A percentile compares a stretch with the other conserved stretches of the same genome.
Conservation (phyloP, 2,797 vertebrate genomes). For the Hafferia zeledoni region DNA sequence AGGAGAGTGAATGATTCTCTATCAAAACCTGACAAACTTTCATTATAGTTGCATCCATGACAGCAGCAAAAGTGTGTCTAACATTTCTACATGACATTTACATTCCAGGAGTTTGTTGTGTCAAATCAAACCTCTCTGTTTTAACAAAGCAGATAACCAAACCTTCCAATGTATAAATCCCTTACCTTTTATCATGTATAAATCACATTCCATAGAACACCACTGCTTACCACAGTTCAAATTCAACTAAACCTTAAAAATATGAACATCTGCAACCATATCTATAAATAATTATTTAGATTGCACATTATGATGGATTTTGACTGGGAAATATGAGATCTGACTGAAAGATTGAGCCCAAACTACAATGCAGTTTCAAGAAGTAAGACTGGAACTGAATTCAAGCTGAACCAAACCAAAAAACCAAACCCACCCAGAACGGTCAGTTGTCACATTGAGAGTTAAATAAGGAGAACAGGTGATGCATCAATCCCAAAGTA, state of each 20-base stretch:
- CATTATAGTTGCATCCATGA: neutral
- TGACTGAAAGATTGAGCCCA: neutral
- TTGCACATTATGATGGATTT: neutral
- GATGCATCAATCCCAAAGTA: neutral
- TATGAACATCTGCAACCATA: neutral
- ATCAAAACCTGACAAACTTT: conserved; percentile 44
- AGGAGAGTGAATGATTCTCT: conserved; percentile 5
- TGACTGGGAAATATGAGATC: neutral
- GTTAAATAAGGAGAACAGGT: neutral
- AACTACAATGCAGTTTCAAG: neutral
- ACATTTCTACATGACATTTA: conserved; percentile 33
- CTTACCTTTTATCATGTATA: neutral
- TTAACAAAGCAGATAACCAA: neutral
- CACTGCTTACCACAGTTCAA: neutral
- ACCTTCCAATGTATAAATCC: neutral
- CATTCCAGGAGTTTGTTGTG: neutral
- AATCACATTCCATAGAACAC: neutral
- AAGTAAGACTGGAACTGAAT: neutral
- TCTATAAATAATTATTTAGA: neutral
- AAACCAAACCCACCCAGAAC: neutral
- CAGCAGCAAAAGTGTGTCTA: neutral
- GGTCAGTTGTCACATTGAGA: neutral
- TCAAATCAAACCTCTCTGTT: neutral
- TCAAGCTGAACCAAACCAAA: neutral
- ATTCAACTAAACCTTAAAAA: neutral